Base-by-base conservation (phyloP, 2,888 invertebrate species). In the Acronicta alni region DNA sequence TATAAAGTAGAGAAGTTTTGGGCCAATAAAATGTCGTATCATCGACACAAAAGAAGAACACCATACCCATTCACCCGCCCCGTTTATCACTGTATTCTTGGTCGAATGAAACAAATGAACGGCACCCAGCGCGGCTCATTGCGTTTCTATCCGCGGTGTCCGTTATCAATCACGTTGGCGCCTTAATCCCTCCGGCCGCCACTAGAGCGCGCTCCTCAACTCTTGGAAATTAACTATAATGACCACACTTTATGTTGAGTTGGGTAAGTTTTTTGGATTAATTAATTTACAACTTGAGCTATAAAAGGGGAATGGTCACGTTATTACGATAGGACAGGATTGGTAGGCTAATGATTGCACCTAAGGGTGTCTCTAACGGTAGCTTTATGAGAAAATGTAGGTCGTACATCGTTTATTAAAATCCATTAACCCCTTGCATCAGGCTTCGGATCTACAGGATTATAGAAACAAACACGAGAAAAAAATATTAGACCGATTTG, bases 81-180 rank as follows among this genome's bases (percentile, higher is more conserved):
- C 44, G 47, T 44, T 44, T 32, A 20, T 32, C 41, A 44, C 56
- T 16, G 41, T 56, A 37, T 9, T 4, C 41, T 5, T 8, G 26
- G n/a, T 38, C 15, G 8, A 45, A 45, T 42, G 30, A 57, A 62
- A 75, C 72, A 72, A 75, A 75, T 72, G 75, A 67, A 72, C 63
- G 55, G 54, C 48, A 47, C 51, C 44, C 38, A 44, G 20, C 37
- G 30, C 65, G 75, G 67, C 67, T 75, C 75, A 72, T 75, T 75
- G 75, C 67, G 56, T 66, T 69, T 37, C 67, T 63, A 66, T 67
- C 67, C 61, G 43, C 58, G 32, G 43, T 52, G 63, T 57, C 60
- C 53, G 43, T 56, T 75, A 75, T 75, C 65, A 70, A 70, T 75
- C 75, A 75, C 63, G 48, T 45, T 9, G 56, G 44, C 56, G 37